These are phyloP conservation scores for Tangachromis dhanisi DNA, from an alignment of 2,113 vertebrate genomes.

Conservation along the genomic window DNA sequence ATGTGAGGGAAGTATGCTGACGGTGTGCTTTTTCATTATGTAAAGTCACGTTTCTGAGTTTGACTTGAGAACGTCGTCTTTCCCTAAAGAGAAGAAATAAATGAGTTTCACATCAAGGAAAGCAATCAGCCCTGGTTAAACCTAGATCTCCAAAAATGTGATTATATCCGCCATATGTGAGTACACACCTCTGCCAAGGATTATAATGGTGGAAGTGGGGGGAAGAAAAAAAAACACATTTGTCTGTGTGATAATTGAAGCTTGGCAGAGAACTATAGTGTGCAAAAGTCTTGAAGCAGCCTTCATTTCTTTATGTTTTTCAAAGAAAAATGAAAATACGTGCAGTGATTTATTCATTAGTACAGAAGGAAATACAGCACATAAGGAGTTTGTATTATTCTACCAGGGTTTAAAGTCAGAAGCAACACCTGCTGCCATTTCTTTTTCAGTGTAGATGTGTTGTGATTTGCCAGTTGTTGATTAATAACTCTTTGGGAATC, in stretches of 20 bases:
- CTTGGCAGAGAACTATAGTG: not conserved
- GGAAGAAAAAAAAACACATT: not conserved
- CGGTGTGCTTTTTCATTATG: slow-evolving; percentile 4
- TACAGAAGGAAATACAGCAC: not conserved
- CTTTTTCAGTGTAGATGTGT: not conserved
- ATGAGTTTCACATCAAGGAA: slow-evolving; percentile 46
- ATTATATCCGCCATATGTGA: slow-evolving; percentile 52
- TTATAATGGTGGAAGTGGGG: not conserved
- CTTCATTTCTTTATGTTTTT: not conserved
- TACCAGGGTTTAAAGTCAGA: not conserved
- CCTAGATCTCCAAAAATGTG: slow-evolving; percentile 24
- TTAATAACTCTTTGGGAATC: not conserved
- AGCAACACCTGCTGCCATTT: not conserved
- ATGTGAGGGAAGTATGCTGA: not conserved
- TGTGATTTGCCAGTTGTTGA: not conserved
- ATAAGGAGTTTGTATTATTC: not conserved
- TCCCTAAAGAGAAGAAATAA: slow-evolving; percentile 53
- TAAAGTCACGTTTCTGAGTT: slow-evolving; percentile 22
- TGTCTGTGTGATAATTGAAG: not conserved
- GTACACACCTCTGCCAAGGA: slow-evolving; percentile 14
- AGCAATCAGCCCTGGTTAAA: slow-evolving; percentile 34
- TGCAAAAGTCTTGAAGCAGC: not conserved
- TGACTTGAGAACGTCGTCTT: not conserved
- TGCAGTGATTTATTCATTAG: not conserved
- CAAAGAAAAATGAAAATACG: not conserved